These are phyloP conservation scores for Drosophila arizonae DNA, from an alignment of 1,140 invertebrate species.

Conservation along the genomic window DNA sequence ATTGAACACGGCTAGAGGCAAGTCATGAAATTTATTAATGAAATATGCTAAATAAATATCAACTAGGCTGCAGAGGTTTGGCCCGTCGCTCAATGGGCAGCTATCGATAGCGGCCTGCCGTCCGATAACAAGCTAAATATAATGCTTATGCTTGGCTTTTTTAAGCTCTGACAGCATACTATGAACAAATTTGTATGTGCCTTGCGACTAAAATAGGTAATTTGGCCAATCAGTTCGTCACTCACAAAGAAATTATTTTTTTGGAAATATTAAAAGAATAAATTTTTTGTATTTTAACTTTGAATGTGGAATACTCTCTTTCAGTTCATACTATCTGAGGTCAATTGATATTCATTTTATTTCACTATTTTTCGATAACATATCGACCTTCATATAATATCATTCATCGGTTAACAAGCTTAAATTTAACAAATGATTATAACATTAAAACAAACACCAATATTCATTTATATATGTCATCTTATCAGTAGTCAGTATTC, in stretches of 20 bases:
- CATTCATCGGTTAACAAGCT: not conserved
- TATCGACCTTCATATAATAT: not conserved
- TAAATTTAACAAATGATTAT: no score
- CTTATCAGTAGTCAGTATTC: no score
- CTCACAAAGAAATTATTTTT: conserved; percentile 19
- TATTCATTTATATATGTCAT: no score
- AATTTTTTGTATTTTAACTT: no score
- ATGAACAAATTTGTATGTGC: conserved; percentile 2
- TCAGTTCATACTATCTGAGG: not conserved
- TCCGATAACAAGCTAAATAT: conserved; percentile 12
- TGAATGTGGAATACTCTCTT: not conserved
- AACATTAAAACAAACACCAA: no score
- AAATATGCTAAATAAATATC: conserved; percentile 46
- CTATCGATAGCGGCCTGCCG: conserved; percentile 23
- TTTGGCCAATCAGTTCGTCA: conserved; percentile 32
- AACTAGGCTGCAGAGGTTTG: conserved; percentile 33
- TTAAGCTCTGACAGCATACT: not conserved
- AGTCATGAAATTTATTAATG: conserved; percentile 67
- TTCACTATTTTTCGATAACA: not conserved
- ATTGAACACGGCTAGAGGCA: conserved; percentile 3
- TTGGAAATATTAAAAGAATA: not conserved
- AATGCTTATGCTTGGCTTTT: conserved; percentile 40
- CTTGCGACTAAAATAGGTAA: conserved; percentile 30
- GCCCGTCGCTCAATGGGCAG: conserved; percentile 9
- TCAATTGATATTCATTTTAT: no score